Evolutionary conservation across 2,797 vertebrate species (phyloP).

Genomic region (Eutrigla gurnardus): DNA sequence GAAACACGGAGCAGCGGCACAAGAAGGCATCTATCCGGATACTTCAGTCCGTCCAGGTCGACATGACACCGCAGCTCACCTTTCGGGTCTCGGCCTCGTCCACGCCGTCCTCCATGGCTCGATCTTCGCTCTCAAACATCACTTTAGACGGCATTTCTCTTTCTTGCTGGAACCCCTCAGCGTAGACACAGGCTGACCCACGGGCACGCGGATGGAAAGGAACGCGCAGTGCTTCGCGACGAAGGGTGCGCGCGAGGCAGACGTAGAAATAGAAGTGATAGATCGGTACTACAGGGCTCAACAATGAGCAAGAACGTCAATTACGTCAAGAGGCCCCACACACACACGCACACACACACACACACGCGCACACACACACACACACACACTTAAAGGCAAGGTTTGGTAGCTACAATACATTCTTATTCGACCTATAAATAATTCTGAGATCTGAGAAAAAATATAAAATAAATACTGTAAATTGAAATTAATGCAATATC

Average conservation of each 20-base stretch:
- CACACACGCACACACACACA: too few species aligned
- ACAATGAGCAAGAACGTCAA: too few species aligned
- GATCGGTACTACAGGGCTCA: constrained; percentile 1
- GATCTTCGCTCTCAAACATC: constrained; percentile 61
- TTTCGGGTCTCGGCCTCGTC: constrained; percentile 63
- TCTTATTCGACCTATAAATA: too few species aligned
- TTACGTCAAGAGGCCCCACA: background rate
- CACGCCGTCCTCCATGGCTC: constrained; percentile 53
- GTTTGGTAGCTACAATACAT: too few species aligned
- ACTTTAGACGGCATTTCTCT: constrained; percentile 80
- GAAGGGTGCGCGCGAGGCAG: background rate
- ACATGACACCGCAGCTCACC: constrained; percentile 55
- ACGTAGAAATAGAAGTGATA: constrained; percentile 45
- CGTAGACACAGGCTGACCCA: constrained; percentile 44
- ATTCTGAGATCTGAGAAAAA: too few species aligned
- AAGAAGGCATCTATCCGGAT: background rate
- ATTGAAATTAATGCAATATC: too few species aligned
- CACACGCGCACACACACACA: too few species aligned
- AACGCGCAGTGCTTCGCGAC: constrained; percentile 34
- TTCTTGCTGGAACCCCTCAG: constrained; percentile 62
- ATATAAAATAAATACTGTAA: too few species aligned
- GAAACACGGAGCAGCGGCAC: constrained; percentile 49
- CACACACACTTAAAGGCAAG: too few species aligned
- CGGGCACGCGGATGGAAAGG: constrained; percentile 75
- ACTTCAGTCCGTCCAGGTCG: background rate